Base-by-base conservation (phyloP, 2,888 invertebrate genomes). In the Cephus rjabovi region DNA sequence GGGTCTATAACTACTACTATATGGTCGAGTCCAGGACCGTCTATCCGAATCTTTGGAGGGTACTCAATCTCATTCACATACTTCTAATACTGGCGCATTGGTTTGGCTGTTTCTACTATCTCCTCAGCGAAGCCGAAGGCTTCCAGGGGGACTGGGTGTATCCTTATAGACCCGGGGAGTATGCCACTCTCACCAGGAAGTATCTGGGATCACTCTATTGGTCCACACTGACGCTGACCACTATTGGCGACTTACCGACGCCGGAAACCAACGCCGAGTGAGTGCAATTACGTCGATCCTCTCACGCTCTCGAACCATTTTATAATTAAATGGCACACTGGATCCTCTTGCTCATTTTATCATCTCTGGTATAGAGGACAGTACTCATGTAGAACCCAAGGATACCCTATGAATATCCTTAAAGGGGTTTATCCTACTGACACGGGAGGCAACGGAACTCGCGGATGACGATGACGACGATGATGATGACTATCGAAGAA, bases 31-130 rank as follows among this genome's bases (percentile, higher is more conserved):
- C 98, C 76, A 93, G 98, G 86, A 98, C 98, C 9, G 96, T 98
- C 79, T 98, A 98, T 93, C 98, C 98, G 34, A 98, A 98, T 93
- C 94, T 98, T 91, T 98, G 98, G 97, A 94, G 98, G 30, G 98
- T 98, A 83, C 95, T 98, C 89, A 98, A 98, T 93, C 94, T 98
- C 82, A 97, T 98, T 85, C 98, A 98, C 92, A 98, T 98, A 88
- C 94, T 98, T 83, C 95, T 98, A 87, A 97, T 98, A 89, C 94
- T 98, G 87, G 98, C 98, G 76, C 98, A 98, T 91, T 98, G 98
- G 98, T 98, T 98, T 91, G 98, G 98, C 78, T 98, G 98, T 92
- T 98, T 98, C 93, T 98, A 98, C 93, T 98, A 96, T 93, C 93
- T 98, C 88, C 94, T 98, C 78, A 98, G 98, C 11, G 97, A 98